Base-by-base conservation (phyloP, 2,797 vertebrate genomes). In the Enteromius unitaeniatus region DNA sequence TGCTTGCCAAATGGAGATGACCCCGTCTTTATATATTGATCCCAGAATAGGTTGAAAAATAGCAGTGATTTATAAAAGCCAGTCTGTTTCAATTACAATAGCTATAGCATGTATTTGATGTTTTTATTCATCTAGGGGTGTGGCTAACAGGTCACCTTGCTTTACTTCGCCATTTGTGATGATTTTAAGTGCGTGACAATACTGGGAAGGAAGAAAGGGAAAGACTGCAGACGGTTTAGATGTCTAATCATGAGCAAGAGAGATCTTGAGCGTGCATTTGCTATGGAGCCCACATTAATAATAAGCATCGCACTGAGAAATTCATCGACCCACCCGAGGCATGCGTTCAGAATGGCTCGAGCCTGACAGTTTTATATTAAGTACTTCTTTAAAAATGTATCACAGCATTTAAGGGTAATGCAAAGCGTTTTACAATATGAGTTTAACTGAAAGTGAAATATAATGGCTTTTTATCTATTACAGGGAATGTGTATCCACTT, bases 31-130 rank as follows among this genome's bases (percentile, higher is more conserved):
- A 86, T 60, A 23, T 86, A 91, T 87, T 89, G 87, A 91, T 91
- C 90, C 90, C 13, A 82, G 58, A 86, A 85, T 89, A 53, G 81
- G 88, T 89, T 85, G 79, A 85, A 17, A 77, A 86, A 70, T 90
- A 88, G 72, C 84, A 90, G 92, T 90, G 86, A 89, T 92, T 92
- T 90, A 88, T n/a, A 53, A 85, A 87, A 82, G 77, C 88, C 45
- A 88, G 91, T 91, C 90, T 91, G 86, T 84, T 82, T 68, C 64
- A 89, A 86, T 40, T 81, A 42, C 85, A 78, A 82, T 55, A 86
- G 88, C 81, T 91, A 86, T 89, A 89, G 88, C 83, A 88, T 79
- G 87, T 87, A 88, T 0, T 0, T 62, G 21, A 68, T 53, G 28
- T 28, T 73, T 85, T 72, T 51, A 64, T 76, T 83, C 73, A 42